phyloP scores from a whole-genome alignment of 2,113 vertebrate genomes.

The Felis chaus region DNA sequence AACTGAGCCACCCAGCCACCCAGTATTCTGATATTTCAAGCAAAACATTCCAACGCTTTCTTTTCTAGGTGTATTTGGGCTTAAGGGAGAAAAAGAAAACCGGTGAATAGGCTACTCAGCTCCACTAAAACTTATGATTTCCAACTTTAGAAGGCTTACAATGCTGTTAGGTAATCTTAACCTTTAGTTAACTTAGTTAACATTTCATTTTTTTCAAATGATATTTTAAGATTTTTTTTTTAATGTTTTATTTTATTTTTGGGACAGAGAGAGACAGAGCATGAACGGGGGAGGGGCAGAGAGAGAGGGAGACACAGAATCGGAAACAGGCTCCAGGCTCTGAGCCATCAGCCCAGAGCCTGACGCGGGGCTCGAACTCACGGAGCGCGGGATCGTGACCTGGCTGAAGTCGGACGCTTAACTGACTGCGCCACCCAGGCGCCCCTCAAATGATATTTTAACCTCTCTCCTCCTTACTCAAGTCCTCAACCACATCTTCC shows the following conservation, averaged over 20 bases:
- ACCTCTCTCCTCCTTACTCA: neutral
- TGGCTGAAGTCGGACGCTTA: too few relatives aligned
- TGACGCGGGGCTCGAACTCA: too few relatives aligned
- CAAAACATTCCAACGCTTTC: slow-evolving; percentile 7
- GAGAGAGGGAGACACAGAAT: too few relatives aligned
- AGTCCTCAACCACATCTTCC: neutral
- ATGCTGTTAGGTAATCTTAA: neutral
- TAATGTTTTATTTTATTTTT: too few relatives aligned
- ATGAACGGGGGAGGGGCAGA: too few relatives aligned
- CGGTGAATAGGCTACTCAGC: neutral
- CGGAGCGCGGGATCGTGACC: too few relatives aligned
- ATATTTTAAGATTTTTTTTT: too few relatives aligned
- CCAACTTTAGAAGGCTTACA: neutral
- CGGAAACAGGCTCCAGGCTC: too few relatives aligned
- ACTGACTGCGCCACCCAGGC: too few relatives aligned
- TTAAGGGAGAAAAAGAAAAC: neutral
- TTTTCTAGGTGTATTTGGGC: slow-evolving; percentile 13
- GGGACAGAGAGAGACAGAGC: too few relatives aligned
- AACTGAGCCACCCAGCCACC: too few relatives aligned
- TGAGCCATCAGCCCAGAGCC: too few relatives aligned
- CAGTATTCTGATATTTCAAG: slow-evolving; percentile 15
- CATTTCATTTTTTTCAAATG: neutral
- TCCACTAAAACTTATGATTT: slow-evolving; percentile 16
- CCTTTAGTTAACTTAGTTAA: neutral
- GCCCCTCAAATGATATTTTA: neutral